A percentile compares a stretch with the other conserved stretches of the same genome.
These are phyloP conservation scores for Blastobasis lacticolella DNA, from an alignment of 2,888 invertebrate genomes.

Conservation along the genomic window DNA sequence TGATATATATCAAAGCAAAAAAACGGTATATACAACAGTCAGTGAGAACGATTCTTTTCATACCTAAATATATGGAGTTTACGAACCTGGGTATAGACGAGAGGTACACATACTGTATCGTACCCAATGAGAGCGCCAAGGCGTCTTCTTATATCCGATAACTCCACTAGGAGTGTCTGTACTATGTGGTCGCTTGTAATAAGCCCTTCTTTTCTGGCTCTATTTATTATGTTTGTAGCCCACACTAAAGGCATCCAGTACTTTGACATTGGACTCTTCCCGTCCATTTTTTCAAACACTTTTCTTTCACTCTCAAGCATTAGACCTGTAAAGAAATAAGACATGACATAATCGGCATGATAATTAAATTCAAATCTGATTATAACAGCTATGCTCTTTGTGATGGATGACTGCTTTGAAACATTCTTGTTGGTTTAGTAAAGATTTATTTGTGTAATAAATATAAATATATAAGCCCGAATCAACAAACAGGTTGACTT, in stretches of 20 bases:
- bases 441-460: too few species aligned
- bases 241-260: conserved; percentile 96
- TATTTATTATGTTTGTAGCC: conserved; percentile 93
- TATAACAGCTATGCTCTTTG: too few species aligned
- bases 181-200: conserved; percentile 94
- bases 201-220: conserved; percentile 87
- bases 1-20: too few species aligned
- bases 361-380: too few species aligned
- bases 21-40: too few species aligned
- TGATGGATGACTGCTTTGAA: too few species aligned
- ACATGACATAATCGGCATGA: neutral
- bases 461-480: too few species aligned
- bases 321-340: conserved; percentile 75
- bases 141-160: conserved; percentile 90
- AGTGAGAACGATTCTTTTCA: too few species aligned
- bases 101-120: conserved; percentile 92
- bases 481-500: too few species aligned
- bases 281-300: conserved; percentile 92
- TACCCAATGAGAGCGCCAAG: conserved; percentile 91
- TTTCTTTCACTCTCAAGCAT: conserved; percentile 94
- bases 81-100: conserved; percentile 92
- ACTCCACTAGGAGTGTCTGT: conserved; percentile 89
- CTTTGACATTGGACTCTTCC: conserved; percentile 89
- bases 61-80: neutral
- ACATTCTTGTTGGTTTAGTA: too few species aligned